phyloP scores from a whole-genome alignment of 2,888 invertebrate species.

The Ferrisia virgata region DNA sequence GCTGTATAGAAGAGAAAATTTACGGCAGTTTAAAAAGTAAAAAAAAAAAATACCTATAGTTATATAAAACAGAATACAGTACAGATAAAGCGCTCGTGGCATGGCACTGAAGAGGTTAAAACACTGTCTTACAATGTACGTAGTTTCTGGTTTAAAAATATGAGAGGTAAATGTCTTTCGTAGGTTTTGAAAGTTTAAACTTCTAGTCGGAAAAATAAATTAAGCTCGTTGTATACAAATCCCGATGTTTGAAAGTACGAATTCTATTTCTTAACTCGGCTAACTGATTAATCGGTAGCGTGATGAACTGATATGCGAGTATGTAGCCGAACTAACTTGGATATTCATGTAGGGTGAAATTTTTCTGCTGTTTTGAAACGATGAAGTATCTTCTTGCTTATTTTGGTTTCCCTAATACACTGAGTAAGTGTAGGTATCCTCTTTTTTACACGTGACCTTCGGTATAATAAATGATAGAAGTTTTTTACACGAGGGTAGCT shows the following conservation, averaged over 20 bases:
- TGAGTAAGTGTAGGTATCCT: too few species aligned
- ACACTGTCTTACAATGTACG: background rate
- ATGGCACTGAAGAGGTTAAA: background rate
- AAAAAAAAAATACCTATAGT: background rate
- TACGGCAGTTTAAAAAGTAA: slow-evolving; percentile 27
- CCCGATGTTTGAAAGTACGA: background rate
- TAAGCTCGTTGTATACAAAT: background rate
- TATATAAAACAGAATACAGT: too few species aligned
- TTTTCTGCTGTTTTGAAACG: background rate
- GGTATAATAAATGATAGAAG: background rate
- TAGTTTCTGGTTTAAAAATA: slow-evolving; percentile 9
- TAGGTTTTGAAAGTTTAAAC: background rate
- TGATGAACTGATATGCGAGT: background rate
- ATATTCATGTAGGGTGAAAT: background rate
- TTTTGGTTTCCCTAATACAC: too few species aligned
- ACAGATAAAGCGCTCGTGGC: background rate
- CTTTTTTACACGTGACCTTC: background rate
- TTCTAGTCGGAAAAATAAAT: slow-evolving; percentile 26
- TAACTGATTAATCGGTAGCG: background rate
- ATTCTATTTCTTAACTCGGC: background rate
- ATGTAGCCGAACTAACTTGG: too few species aligned
- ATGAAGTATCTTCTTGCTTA: background rate
- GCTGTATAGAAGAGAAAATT: background rate
- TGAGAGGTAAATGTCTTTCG: slow-evolving; percentile 9
- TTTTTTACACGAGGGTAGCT: background rate